phyloP scores from a whole-genome alignment of 2,888 invertebrate species.

The Acrobeloides nanus region DNA sequence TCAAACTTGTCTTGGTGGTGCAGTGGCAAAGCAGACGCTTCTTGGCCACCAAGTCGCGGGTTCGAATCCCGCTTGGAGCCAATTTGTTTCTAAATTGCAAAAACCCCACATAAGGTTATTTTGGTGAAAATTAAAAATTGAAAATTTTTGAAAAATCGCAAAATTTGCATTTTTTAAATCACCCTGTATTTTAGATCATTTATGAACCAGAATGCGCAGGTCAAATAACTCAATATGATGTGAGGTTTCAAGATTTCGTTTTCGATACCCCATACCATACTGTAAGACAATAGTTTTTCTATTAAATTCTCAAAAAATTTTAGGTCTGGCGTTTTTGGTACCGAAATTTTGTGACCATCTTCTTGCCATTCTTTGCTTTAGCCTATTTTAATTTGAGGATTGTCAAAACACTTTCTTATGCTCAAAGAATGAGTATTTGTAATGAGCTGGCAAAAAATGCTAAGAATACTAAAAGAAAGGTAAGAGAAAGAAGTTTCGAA shows the following conservation, averaged over 20 bases:
- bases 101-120: no score
- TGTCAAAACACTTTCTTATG: conserved; percentile 28
- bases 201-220: conserved; percentile 32
- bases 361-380: conserved; percentile 49
- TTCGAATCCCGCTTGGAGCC: no score
- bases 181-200: conserved; percentile 19
- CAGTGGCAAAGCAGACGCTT: no score
- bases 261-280: conserved; percentile 39
- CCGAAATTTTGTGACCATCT: conserved; percentile 48
- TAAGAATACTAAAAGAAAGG: conserved; percentile 11
- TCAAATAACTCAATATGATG: conserved; percentile 33
- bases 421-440: conserved; percentile 22
- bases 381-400: conserved; percentile 41
- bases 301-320: background rate
- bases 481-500: background rate
- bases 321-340: conserved; percentile 36
- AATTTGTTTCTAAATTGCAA: no score
- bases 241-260: conserved; percentile 29
- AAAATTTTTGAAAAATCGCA: conserved; percentile 4
- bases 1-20: no score
- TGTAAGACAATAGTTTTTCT: conserved; percentile 12
- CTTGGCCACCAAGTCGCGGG: no score
- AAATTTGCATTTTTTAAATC: background rate
- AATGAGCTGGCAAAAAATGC: conserved; percentile 14
- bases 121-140: no score